Base-by-base conservation (phyloP, 2,888 invertebrate genomes). In the Imbricaverruca yamaguchii region DNA sequence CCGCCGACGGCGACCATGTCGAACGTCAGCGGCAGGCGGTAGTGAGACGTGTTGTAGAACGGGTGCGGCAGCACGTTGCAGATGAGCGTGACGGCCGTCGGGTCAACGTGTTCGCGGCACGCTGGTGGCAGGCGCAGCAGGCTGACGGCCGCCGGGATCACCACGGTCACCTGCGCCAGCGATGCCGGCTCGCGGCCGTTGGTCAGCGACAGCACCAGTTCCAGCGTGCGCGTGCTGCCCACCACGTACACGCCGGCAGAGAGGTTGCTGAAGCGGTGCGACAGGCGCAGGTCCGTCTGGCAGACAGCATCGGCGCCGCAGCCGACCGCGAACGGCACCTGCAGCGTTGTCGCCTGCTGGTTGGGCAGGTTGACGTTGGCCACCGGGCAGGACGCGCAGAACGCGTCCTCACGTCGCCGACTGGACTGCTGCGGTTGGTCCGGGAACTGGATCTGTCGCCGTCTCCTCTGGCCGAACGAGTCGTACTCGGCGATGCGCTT, bases 261-360 rank as follows among this genome's bases (percentile, higher is more conserved):
- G 65, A 81, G 18, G 59, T 23, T 56, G 11, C 80, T 63, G 56
- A 81, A 81, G 23, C 69, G 78, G 67, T 82, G 63, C n/a, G 39
- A 61, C 21, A 81, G 79, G 65, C 85, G 85, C 9, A 91, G 85
- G 85, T 89, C 87, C 0, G 91, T 89, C 13, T 86, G 88, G 85
- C 91, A 90, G 81, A 89, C 87, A 67, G 89, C 86, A 82, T 90
- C 90, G 21, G 88, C 87, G 0, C 90, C 90, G 84, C 91, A 91
- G 81, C 89, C 90, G 77, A 88, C 87, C 0, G 89, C 87, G 77
- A 86, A 56, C 86, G 86, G 53, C 88, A 83, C 2, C 0, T 56
- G 57, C 13, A 61, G 67, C 81, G 81, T 55, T 0, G 81, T 57
- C 13, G 81, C 80, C 4, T 80, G 67, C 13, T 65, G 67, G 61